Evolutionary conservation across 2,797 vertebrate genomes (phyloP).

Genomic region (Crossoptilon crossoptilon): DNA sequence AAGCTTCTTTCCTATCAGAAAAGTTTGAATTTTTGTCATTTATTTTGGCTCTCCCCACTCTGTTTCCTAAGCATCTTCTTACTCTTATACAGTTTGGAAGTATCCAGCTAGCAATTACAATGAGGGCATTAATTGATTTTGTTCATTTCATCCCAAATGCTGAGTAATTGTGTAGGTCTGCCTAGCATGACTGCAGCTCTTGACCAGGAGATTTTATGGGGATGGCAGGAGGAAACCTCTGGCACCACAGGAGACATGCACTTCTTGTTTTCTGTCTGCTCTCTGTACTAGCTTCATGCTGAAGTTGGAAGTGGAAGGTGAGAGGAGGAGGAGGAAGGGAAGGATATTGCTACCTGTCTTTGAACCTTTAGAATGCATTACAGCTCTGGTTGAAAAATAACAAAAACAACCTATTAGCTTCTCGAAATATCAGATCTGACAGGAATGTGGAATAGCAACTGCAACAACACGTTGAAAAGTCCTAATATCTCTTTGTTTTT

Average conservation of each 20-base stretch:
- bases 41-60: not conserved
- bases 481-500: not conserved
- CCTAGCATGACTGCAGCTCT: not conserved
- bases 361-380: not conserved
- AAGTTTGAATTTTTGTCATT: not conserved
- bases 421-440: not conserved
- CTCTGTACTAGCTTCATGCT: not conserved
- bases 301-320: not conserved
- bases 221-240: not conserved
- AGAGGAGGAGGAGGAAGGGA: not conserved
- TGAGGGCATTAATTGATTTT: not conserved
- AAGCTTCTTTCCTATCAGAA: not conserved
- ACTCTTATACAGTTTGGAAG: not conserved
- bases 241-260: fast-evolving
- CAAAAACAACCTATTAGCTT: not conserved
- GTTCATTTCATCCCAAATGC: not conserved
- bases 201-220: not conserved
- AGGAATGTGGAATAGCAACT: not conserved
- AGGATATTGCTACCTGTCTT: not conserved
- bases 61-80: not conserved
- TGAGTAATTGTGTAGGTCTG: not conserved
- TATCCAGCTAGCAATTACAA: not conserved
- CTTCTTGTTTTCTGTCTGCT: not conserved
- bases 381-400: not conserved
- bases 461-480: fast-evolving